Percentiles rank a stretch among this genome's conserved stretches.
Evolutionary conservation across 2,113 vertebrate genomes (phyloP).

Genomic region (Casuarius casuarius): DNA sequence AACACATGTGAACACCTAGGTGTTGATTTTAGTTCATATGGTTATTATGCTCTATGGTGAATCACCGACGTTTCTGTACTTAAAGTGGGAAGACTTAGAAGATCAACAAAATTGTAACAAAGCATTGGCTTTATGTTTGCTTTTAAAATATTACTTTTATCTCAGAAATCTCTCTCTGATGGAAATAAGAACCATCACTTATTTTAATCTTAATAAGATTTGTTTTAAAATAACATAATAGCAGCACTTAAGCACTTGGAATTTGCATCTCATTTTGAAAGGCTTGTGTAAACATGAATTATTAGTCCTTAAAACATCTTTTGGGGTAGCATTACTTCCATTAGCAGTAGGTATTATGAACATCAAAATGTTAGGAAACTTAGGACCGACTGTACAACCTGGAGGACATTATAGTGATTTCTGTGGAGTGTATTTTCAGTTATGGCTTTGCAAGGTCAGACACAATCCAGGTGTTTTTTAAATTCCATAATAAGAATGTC

Average conservation of each 20-base stretch:
- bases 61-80: background rate
- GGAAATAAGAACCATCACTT: background rate
- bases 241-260: background rate
- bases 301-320: background rate
- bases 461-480: background rate
- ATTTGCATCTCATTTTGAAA: background rate
- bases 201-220: background rate
- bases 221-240: background rate
- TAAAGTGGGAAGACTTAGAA: background rate
- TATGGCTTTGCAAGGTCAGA: background rate
- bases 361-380: background rate
- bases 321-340: background rate
- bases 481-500: background rate
- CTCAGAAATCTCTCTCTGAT: background rate
- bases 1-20: background rate
- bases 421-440: background rate
- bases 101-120: background rate
- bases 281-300: background rate
- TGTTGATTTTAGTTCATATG: background rate
- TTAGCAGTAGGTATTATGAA: background rate
- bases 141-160: background rate
- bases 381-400: background rate
- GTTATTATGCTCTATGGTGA: background rate
- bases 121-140: background rate
- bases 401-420: background rate